Percentiles rank a stretch among this genome's conserved stretches.
phyloP scores from a whole-genome alignment of 2,113 vertebrate genomes.

The Mohoua ochrocephala region DNA sequence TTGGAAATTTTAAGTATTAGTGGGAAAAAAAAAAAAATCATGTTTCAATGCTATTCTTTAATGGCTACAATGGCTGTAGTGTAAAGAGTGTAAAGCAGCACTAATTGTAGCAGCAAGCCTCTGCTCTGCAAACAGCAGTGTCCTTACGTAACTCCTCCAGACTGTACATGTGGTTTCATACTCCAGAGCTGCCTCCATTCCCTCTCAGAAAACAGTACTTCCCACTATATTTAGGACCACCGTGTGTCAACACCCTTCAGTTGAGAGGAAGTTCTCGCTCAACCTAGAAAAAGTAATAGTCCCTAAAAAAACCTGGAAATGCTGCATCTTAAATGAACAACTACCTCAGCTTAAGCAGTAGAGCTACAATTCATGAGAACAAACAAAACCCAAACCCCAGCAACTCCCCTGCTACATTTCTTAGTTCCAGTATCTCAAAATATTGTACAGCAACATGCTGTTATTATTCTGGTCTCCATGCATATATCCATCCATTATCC shows the following conservation, averaged over 20 bases:
- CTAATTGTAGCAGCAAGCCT: background rate
- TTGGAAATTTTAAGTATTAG: background rate
- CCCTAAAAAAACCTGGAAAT: background rate
- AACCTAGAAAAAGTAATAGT: slow-evolving; percentile 18
- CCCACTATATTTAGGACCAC: slow-evolving; percentile 44
- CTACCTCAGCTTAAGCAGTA: background rate
- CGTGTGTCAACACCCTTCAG: slow-evolving; percentile 14
- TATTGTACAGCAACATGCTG: accelerated
- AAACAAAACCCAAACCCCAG: background rate
- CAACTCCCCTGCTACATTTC: background rate
- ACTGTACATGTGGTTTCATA: background rate
- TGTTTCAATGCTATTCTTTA: background rate
- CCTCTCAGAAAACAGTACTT: slow-evolving; percentile 5
- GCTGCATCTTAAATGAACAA: background rate
- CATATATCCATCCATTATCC: background rate
- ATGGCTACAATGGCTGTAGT: background rate
- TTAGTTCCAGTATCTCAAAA: background rate
- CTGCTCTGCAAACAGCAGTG: background rate
- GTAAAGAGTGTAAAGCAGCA: background rate
- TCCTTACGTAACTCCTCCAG: slow-evolving; percentile 22
- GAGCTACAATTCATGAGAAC: background rate
- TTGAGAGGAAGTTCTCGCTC: background rate
- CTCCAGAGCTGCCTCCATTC: slow-evolving; percentile 18
- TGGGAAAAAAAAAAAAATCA: background rate
- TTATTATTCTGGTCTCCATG: background rate